phyloP scores from a whole-genome alignment of 2,888 invertebrate genomes.

The Tenthredo mesomela region DNA sequence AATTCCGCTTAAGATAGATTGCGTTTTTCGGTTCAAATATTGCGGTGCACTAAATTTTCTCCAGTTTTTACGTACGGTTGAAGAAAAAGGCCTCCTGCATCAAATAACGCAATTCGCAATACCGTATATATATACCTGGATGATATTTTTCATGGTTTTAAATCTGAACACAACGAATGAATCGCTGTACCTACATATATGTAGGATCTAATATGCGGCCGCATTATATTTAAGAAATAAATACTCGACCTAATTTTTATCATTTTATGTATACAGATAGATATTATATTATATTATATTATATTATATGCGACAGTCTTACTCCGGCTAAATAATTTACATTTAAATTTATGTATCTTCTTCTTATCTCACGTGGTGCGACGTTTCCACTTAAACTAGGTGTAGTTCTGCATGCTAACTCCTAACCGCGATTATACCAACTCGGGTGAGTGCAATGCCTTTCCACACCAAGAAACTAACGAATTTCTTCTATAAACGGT shows the following conservation, averaged over 20 bases:
- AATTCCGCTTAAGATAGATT: not conserved
- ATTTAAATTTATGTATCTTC: slow-evolving; percentile 36
- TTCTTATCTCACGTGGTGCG: not conserved
- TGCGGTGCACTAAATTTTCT: not conserved
- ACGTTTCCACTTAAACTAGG: slow-evolving; percentile 1
- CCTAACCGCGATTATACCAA: not conserved
- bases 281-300: too few relatives aligned
- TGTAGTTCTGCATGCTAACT: slow-evolving; percentile 26
- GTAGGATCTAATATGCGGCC: not conserved
- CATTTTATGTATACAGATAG: not conserved
- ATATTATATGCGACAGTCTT: not conserved
- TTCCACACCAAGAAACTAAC: not conserved
- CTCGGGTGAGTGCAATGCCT: not conserved
- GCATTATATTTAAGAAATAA: not conserved
- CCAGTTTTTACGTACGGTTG: not conserved
- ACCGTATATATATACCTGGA: not conserved
- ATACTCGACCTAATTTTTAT: not conserved
- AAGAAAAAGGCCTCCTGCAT: too few relatives aligned
- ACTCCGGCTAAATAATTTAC: not conserved
- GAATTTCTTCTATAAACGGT: not conserved
- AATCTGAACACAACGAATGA: not conserved
- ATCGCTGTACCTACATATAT: not conserved
- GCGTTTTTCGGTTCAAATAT: not conserved
- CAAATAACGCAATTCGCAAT: too few relatives aligned
- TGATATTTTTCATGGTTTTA: not conserved